Evolutionary conservation across 2,888 invertebrate species (phyloP).

Genomic region (Autographa pulchrina): DNA sequence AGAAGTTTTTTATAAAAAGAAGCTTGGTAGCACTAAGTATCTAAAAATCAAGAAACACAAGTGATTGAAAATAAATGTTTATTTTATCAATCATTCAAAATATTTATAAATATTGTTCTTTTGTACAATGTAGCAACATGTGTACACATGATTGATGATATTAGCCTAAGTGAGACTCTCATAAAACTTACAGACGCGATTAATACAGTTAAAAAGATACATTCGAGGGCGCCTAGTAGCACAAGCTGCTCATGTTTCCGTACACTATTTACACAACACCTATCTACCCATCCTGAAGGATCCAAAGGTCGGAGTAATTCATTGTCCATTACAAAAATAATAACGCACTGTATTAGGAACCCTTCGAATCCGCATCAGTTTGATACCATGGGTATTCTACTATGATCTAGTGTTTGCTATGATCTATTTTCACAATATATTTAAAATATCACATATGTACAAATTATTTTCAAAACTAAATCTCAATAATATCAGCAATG

Average conservation of each 20-base stretch:
- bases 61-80: slow-evolving; percentile 87
- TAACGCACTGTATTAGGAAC: slow-evolving; percentile 68
- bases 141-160: slow-evolving; percentile 78
- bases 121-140: slow-evolving; percentile 87
- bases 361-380: slow-evolving; percentile 72
- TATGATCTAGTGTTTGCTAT: slow-evolving; percentile 76
- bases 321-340: slow-evolving; percentile 63
- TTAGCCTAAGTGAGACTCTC: slow-evolving; percentile 76
- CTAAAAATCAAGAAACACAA: slow-evolving; percentile 63
- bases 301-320: slow-evolving; percentile 65
- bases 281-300: slow-evolving; percentile 63
- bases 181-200: slow-evolving; percentile 69
- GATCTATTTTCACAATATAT: slow-evolving; percentile 85
- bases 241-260: slow-evolving; percentile 63
- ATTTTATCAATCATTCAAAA: slow-evolving; percentile 88
- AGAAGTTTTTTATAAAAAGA: too few relatives aligned
- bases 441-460: slow-evolving; percentile 89
- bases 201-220: slow-evolving; percentile 60
- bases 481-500: slow-evolving; percentile 80
- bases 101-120: slow-evolving; percentile 87
- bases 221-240: slow-evolving; percentile 63
- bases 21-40: neutral
- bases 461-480: slow-evolving; percentile 82
- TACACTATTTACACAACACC: slow-evolving; percentile 72
- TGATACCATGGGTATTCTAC: slow-evolving; percentile 77